These are phyloP conservation scores for Hippocampus comes DNA, from an alignment of 2,113 vertebrate genomes.

Conservation along the genomic window DNA sequence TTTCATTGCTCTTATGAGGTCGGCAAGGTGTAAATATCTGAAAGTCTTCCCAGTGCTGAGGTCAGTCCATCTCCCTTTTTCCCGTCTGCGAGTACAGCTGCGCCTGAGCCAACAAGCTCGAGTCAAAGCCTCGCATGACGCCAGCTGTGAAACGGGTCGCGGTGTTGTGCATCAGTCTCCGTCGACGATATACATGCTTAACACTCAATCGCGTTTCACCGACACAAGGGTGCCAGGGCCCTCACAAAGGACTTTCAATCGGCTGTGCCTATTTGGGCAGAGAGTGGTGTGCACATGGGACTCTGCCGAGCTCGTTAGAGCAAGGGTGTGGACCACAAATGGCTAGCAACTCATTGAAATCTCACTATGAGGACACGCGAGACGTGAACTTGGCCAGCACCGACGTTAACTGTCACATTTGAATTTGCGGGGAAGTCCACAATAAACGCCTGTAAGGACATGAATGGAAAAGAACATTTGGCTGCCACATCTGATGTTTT, in stretches of 20 bases:
- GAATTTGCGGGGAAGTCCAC: conserved; percentile 32
- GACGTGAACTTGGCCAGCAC: conserved; percentile 7
- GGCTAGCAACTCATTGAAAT: conserved; percentile 61
- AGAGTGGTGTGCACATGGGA: conserved; percentile 61
- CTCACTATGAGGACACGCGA: conserved; percentile 21
- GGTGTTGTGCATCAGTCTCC: conserved; percentile 16
- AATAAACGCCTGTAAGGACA: conserved; percentile 36
- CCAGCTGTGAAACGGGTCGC: conserved; percentile 28
- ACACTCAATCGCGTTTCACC: conserved; percentile 3
- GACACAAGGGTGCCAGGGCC: conserved; percentile 55
- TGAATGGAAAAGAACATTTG: conserved; percentile 41
- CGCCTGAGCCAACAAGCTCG: conserved; percentile 60
- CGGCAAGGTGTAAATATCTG: conserved; percentile 64
- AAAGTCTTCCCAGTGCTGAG: conserved; percentile 66
- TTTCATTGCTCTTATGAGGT: conserved; percentile 30
- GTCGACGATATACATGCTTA: neutral
- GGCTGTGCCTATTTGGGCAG: conserved; percentile 62
- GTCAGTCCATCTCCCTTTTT: conserved; percentile 62
- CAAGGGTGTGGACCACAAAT: conserved; percentile 55
- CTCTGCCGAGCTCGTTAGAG: conserved; percentile 62
- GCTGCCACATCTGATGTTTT: conserved; percentile 18
- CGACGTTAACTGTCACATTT: conserved; percentile 30
- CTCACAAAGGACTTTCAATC: conserved; percentile 51
- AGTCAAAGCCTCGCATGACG: conserved; percentile 48
- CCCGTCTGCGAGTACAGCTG: conserved; percentile 47